Percentiles rank a stretch among this genome's conserved stretches.
phyloP scores from a whole-genome alignment of 2,888 invertebrate genomes.

The Luperina nickerlii region DNA sequence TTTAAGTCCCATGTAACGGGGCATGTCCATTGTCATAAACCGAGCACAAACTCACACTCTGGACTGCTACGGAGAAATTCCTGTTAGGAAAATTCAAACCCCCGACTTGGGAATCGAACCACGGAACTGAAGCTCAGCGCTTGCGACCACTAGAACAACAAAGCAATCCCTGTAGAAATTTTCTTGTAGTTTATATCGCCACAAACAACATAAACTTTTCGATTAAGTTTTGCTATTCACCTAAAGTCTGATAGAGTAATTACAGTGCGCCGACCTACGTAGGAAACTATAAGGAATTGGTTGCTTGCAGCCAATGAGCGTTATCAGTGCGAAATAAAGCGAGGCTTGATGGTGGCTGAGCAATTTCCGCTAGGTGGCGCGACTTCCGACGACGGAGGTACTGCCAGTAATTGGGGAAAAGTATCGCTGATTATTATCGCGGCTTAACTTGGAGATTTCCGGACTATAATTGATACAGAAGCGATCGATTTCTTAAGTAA shows the following conservation, averaged over 20 bases:
- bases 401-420: conserved; percentile 33
- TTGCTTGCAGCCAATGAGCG: conserved; percentile 35
- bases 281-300: conserved; percentile 40
- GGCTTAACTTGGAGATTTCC: conserved; percentile 11
- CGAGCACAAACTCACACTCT: no score
- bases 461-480: background rate
- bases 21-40: background rate
- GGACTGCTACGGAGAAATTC: background rate
- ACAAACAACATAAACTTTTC: background rate
- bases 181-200: background rate
- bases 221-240: background rate
- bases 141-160: background rate
- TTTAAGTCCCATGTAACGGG: background rate
- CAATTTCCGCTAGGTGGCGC: conserved; percentile 65
- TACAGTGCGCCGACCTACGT: conserved; percentile 27
- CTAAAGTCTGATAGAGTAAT: conserved; percentile 47
- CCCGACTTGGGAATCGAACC: no score
- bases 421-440: conserved; percentile 43
- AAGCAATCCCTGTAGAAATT: background rate
- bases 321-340: conserved; percentile 53
- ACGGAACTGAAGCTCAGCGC: background rate
- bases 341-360: conserved; percentile 52
- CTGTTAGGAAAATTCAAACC: background rate
- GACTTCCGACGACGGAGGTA: conserved; percentile 43
- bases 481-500: background rate